These are phyloP conservation scores for Gasteruption jaculator DNA, from an alignment of 2,888 invertebrate genomes.

Conservation along the genomic window DNA sequence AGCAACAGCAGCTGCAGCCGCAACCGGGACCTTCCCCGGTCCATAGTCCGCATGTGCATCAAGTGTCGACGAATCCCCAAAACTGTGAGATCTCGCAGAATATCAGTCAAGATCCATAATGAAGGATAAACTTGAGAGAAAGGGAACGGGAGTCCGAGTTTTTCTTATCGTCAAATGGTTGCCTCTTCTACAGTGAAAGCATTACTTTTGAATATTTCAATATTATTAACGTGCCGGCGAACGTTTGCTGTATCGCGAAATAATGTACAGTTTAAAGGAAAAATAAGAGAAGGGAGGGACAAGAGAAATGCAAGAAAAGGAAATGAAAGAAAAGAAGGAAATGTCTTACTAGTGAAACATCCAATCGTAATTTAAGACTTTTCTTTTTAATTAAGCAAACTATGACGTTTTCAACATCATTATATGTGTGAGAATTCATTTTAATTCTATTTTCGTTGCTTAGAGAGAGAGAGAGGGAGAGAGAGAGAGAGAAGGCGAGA, in stretches of 20 bases:
- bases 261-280: constrained; percentile 36
- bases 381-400: no score
- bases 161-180: constrained; percentile 31
- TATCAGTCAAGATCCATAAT: constrained; percentile 48
- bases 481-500: background rate
- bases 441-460: no score
- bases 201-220: constrained; percentile 29
- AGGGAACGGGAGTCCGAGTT: no score
- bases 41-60: constrained; percentile 28
- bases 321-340: no score
- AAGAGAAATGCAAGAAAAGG: no score
- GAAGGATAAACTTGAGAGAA: constrained; percentile 31
- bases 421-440: no score
- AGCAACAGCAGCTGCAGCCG: constrained; percentile 30
- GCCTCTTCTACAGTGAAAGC: constrained; percentile 35
- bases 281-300: constrained; percentile 21
- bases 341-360: no score
- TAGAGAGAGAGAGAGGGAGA: no score
- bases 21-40: constrained; percentile 34
- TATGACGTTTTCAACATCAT: no score
- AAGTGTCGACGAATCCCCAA: constrained; percentile 33
- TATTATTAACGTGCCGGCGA: constrained; percentile 29
- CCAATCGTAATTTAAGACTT: no score
- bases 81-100: constrained; percentile 41
- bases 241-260: constrained; percentile 26